These are phyloP conservation scores for Hipparchia semele DNA, from an alignment of 2,888 invertebrate genomes.

Conservation along the genomic window DNA sequence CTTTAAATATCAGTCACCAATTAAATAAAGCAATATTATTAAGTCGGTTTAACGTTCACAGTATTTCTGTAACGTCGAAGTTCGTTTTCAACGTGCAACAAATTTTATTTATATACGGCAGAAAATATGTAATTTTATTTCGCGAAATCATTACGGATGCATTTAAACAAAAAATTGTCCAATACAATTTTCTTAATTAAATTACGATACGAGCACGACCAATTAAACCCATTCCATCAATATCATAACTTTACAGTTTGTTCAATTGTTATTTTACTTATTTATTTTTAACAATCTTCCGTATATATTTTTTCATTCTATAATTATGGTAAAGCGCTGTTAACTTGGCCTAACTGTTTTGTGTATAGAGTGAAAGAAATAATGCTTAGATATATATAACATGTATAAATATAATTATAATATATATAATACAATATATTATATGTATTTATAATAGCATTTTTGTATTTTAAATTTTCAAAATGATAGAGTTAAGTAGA, in stretches of 20 bases:
- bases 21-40: not conserved
- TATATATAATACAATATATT: too few species aligned
- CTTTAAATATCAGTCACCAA: not conserved
- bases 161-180: conserved; percentile 3
- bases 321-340: too few species aligned
- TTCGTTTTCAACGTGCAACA: not conserved
- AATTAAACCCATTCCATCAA: conserved; percentile 5
- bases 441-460: too few species aligned
- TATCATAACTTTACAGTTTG: not conserved
- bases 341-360: too few species aligned
- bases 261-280: too few species aligned
- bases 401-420: too few species aligned
- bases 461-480: too few species aligned
- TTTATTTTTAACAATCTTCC: not conserved
- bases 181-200: conserved; percentile 15
- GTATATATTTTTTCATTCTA: too few species aligned
- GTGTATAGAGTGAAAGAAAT: too few species aligned
- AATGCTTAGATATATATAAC: too few species aligned
- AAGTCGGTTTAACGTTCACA: conserved; percentile 1
- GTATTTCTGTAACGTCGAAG: not conserved
- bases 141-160: not conserved
- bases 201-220: not conserved
- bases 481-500: too few species aligned
- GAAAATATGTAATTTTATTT: conserved; percentile 1
- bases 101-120: not conserved